Evolutionary conservation across 2,888 invertebrate species (phyloP), one percentile per base, ranked within the genome.

Genomic region (Pogonocherus hispidulus): DNA sequence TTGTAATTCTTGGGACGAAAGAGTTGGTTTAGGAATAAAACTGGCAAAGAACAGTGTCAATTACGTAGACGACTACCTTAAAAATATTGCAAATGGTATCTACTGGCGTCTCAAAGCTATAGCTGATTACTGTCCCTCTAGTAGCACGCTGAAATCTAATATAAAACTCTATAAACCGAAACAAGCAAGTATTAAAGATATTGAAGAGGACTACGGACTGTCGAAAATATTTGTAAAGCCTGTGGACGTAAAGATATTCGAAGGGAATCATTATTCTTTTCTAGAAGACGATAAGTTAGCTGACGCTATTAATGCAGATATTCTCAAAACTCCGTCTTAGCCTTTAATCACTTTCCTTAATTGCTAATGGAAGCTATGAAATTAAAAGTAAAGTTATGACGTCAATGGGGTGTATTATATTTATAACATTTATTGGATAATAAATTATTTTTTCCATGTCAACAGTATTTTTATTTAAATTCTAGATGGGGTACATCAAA

Each of bases 181-280:
- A 18, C 35, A 71, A 1, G 11, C 41, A 4, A 76, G 72, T 19
- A 55, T 77, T 0, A 64, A 65, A 8, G 54, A 71, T 16, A 44
- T 72, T 86, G 76, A 90, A 56, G 90, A 91, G 27, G 92, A 93
- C 79, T 93, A 93, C 76, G 90, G 90, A 16, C 82, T 94, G 0
- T 88, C 89, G 0, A 87, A 88, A 81, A 82, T 88, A 20, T 90
- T 91, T 0, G 87, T 87, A 22, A 86, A 87, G 0, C 86, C 86
- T 1, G 87, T 93, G 0, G 87, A 87, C 0, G 86, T 93, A 0
- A 88, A 90, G 76, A 88, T 87, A 52, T 85, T 92, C n/a, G 92
- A 93, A 78, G 94, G 94, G 8, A 91, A 92, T 80, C 94, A 94
- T 78, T 82, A 89, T 0, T 90, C 90, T 44, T 92, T 94, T 77